phyloP scores from a whole-genome alignment of 1,140 invertebrate genomes.

The Zaprionus vittiger region DNA sequence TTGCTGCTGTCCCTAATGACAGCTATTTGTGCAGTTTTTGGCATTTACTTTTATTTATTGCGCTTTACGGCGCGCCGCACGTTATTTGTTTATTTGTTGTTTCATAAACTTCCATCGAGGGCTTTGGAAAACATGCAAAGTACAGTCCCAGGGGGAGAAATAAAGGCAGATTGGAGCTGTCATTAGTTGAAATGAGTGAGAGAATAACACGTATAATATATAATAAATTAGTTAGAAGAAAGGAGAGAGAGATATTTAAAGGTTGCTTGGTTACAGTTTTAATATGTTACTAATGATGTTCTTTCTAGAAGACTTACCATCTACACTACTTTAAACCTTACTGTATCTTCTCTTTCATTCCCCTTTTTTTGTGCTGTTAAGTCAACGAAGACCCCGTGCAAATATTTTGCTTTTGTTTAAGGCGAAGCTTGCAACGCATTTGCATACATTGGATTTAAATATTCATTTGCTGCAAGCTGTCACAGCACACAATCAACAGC shows the following conservation, averaged over 20 bases:
- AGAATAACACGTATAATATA: too few species aligned
- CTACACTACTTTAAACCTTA: background rate
- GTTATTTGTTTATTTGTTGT: constrained; percentile 77
- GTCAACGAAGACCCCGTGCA: constrained; percentile 32
- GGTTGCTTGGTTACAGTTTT: background rate
- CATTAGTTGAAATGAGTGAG: background rate
- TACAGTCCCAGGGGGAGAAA: background rate
- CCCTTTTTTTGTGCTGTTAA: background rate
- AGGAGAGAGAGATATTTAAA: background rate
- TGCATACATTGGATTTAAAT: constrained; percentile 77
- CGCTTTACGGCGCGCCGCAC: constrained; percentile 53
- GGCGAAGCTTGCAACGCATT: constrained; percentile 46
- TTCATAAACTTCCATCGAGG: constrained; percentile 53
- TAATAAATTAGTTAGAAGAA: too few species aligned
- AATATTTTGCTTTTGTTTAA: constrained; percentile 61
- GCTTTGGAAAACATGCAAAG: constrained; percentile 29
- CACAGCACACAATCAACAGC: constrained; percentile 44
- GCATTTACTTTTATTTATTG: constrained; percentile 77
- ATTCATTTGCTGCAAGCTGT: constrained; percentile 72
- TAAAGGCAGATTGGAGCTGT: background rate
- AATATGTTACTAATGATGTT: background rate
- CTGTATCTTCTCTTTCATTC: constrained; percentile 7
- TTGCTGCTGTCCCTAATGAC: constrained; percentile 68
- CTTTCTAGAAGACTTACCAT: background rate
- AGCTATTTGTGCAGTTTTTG: constrained; percentile 80